Percentiles rank a stretch among this genome's conserved stretches.
Conservation (phyloP, 2,113 vertebrate genomes). For the Stegastes partitus region DNA sequence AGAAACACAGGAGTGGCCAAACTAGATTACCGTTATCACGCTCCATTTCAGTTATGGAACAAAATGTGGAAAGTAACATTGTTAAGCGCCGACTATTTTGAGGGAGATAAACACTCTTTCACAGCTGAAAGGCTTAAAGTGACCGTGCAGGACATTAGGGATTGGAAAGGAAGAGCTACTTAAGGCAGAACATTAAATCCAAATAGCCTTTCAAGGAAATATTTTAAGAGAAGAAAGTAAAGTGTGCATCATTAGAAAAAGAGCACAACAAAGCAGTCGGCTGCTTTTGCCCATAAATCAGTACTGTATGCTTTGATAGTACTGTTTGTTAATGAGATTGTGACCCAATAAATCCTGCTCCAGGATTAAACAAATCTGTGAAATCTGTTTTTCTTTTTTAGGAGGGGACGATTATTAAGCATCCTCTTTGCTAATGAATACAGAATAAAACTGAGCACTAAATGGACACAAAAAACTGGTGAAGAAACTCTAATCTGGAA, state of each 20-base stretch:
- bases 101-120: conserved; percentile 5
- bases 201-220: conserved; percentile 15
- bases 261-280: neutral
- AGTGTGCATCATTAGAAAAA: conserved; percentile 9
- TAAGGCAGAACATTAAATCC: conserved; percentile 20
- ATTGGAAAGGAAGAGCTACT: conserved; percentile 14
- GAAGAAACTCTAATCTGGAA: too few species aligned
- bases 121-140: conserved; percentile 33
- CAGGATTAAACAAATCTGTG: too few species aligned
- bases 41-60: conserved; percentile 5
- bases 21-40: neutral
- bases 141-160: neutral
- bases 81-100: conserved; percentile 9
- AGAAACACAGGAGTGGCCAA: neutral
- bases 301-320: neutral
- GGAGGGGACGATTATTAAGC: too few species aligned
- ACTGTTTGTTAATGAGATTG: neutral
- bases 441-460: too few species aligned
- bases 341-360: too few species aligned
- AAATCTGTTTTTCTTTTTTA: too few species aligned
- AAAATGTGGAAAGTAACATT: neutral
- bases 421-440: neutral
- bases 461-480: too few species aligned
- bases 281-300: neutral
- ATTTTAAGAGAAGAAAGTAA: conserved; percentile 6